Evolutionary conservation across 1,140 invertebrate species (phyloP).

Genomic region (Tetramorium simillimum): DNA sequence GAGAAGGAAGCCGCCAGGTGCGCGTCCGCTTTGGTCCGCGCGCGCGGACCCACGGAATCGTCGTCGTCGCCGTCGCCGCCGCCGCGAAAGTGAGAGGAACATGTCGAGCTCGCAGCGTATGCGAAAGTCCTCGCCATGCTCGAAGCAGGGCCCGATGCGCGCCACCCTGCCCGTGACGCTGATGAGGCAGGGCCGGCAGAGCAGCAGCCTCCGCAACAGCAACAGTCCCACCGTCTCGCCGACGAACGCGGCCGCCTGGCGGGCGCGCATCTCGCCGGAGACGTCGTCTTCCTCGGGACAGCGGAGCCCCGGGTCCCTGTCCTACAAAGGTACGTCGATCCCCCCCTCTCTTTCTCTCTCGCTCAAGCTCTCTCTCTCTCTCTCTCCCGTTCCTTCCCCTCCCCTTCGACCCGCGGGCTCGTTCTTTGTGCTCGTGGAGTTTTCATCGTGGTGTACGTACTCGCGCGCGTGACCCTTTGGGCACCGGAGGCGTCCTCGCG

Average conservation of each 20-base stretch:
- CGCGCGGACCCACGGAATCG: constrained; percentile 11
- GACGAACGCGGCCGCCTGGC: constrained; percentile 87
- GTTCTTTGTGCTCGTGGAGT: constrained; percentile 46
- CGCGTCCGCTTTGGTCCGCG: constrained; percentile 30
- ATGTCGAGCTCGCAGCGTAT: constrained; percentile 88
- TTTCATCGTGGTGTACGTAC: background rate
- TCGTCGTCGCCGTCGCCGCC: background rate
- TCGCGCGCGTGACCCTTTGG: constrained; percentile 8
- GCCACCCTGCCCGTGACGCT: constrained; percentile 90
- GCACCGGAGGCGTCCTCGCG: background rate
- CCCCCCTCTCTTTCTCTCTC: background rate
- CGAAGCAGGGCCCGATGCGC: constrained; percentile 90
- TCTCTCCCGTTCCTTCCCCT: background rate
- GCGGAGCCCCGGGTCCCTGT: constrained; percentile 89
- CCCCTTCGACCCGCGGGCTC: background rate
- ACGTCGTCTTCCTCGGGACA: constrained; percentile 88
- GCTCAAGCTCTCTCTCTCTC: background rate
- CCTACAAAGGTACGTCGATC: constrained; percentile 88
- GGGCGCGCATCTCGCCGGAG: constrained; percentile 88
- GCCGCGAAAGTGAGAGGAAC: constrained; percentile 66
- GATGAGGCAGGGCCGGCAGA: constrained; percentile 87
- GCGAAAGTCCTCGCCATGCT: constrained; percentile 89
- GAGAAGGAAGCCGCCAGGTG: constrained; percentile 50
- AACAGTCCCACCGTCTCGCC: constrained; percentile 89
- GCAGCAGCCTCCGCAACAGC: constrained; percentile 86